A percentile compares a stretch with the other conserved stretches of the same genome.
Conservation (phyloP, 2,797 vertebrate genomes). For the Schizothorax lantsangensis region DNA sequence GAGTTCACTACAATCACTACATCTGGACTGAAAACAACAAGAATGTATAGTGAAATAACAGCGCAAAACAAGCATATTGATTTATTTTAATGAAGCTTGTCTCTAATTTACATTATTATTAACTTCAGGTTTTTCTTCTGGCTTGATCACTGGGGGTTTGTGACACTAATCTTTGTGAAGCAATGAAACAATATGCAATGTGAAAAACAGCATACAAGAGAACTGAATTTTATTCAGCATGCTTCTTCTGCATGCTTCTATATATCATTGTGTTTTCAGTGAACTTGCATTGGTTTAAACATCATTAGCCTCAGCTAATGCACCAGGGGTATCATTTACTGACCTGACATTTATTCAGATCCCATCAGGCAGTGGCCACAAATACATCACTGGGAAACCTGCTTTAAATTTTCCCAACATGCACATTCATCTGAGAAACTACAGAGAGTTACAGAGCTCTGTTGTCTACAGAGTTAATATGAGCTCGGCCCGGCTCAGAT, state of each 20-base stretch:
- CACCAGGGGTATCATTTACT: constrained; percentile 15
- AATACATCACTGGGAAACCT: neutral
- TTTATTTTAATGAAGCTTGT: neutral
- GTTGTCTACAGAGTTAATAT: neutral
- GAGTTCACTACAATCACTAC: neutral
- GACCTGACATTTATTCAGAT: constrained; percentile 39
- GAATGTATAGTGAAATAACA: neutral
- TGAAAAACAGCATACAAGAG: neutral
- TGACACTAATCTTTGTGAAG: neutral
- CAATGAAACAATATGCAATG: neutral
- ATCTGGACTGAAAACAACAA: neutral
- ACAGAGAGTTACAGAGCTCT: neutral
- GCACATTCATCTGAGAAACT: neutral
- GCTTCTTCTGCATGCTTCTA: neutral
- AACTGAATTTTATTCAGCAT: neutral
- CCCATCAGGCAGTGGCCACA: neutral
- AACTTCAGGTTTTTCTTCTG: too few relatives aligned
- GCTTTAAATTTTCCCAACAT: neutral
- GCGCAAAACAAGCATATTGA: neutral
- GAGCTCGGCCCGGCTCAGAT: neutral
- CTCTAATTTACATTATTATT: neutral
- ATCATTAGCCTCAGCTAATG: neutral
- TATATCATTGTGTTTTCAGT: neutral
- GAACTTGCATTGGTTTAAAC: neutral
- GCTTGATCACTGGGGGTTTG: neutral